Conservation (phyloP, 2,888 invertebrate genomes). For the Drosophila pseudotalamancana region DNA sequence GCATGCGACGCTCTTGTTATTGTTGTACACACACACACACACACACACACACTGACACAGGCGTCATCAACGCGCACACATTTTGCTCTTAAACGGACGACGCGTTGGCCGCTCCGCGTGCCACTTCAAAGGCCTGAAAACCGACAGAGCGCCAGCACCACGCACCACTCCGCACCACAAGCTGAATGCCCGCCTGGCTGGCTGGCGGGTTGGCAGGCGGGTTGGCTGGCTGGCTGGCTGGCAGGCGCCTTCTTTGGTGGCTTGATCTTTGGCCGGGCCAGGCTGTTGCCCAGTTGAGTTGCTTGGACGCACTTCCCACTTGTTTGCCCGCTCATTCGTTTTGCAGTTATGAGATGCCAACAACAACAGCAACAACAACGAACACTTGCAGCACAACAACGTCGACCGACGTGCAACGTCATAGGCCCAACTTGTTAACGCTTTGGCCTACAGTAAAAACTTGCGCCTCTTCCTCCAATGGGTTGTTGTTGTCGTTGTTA, state of each 20-base stretch:
- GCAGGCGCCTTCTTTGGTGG: constrained; percentile 74
- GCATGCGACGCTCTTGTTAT: constrained; percentile 60
- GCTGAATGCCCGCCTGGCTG: constrained; percentile 4
- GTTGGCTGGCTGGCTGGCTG: constrained; percentile 1
- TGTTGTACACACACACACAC: constrained; percentile 14
- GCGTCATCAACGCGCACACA: constrained; percentile 75
- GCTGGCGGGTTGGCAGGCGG: no score
- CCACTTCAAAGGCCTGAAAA: constrained; percentile 70
- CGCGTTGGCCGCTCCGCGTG: constrained; percentile 64
- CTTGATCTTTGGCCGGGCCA: constrained; percentile 71
- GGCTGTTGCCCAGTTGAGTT: constrained; percentile 33
- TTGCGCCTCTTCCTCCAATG: constrained; percentile 65
- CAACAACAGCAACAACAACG: constrained; percentile 25
- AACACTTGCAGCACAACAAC: constrained; percentile 3
- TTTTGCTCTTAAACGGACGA: constrained; percentile 70
- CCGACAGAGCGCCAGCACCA: constrained; percentile 68
- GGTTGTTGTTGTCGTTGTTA: constrained; percentile 67
- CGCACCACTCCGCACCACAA: constrained; percentile 47
- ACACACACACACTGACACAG: constrained; percentile 8
- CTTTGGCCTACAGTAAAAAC: constrained; percentile 75
- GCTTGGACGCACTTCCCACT: constrained; percentile 73
- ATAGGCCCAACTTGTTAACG: constrained; percentile 72
- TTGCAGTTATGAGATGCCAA: constrained; percentile 58
- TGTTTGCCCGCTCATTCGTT: constrained; percentile 64
- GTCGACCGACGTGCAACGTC: constrained; percentile 49